Percentiles rank a stretch among this genome's conserved stretches.
Evolutionary conservation across 92 coral and sea anemone genomes (phyloP).

Genomic region (Phenganax subtilis): DNA sequence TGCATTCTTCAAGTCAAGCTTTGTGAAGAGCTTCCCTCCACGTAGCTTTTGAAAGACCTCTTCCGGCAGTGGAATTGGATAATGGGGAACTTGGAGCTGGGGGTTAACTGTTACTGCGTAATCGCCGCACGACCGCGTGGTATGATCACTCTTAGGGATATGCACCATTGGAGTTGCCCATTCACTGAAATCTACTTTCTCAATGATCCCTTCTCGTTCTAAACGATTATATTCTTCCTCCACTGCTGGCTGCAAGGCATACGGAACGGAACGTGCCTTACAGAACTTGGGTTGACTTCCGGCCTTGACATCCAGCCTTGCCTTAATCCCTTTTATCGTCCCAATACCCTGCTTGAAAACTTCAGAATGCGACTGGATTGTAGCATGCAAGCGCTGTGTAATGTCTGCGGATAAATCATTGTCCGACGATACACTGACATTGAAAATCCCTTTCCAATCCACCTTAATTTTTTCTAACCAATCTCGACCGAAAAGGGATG

Average conservation of each 20-base stretch:
- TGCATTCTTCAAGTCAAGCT: too few species aligned
- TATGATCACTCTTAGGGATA: constrained; percentile 36
- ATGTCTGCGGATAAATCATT: constrained; percentile 8
- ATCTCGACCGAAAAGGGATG: constrained; percentile 11
- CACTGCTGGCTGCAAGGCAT: constrained; percentile 48
- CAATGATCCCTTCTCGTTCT: constrained; percentile 43
- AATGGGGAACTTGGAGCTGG: too few species aligned
- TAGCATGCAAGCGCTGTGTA: constrained; percentile 37
- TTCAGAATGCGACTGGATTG: constrained; percentile 40
- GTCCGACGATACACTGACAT: constrained; percentile 10
- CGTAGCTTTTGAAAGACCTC: too few species aligned
- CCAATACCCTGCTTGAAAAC: constrained; percentile 48
- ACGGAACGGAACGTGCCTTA: constrained; percentile 53
- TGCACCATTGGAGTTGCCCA: constrained; percentile 67
- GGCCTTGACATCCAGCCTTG: constrained; percentile 47
- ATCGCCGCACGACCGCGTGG: constrained; percentile 51
- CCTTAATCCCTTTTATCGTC: constrained; percentile 51
- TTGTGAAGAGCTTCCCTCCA: too few species aligned
- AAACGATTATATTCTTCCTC: constrained; percentile 53
- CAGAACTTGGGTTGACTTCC: constrained; percentile 51
- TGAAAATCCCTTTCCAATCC: constrained; percentile 44
- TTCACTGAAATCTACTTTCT: constrained; percentile 49
- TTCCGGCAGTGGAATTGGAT: too few species aligned
- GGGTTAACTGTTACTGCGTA: background rate
- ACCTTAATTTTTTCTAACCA: constrained; percentile 42